phyloP scores from a whole-genome alignment of 2,797 vertebrate species.

The Characodon lateralis region DNA sequence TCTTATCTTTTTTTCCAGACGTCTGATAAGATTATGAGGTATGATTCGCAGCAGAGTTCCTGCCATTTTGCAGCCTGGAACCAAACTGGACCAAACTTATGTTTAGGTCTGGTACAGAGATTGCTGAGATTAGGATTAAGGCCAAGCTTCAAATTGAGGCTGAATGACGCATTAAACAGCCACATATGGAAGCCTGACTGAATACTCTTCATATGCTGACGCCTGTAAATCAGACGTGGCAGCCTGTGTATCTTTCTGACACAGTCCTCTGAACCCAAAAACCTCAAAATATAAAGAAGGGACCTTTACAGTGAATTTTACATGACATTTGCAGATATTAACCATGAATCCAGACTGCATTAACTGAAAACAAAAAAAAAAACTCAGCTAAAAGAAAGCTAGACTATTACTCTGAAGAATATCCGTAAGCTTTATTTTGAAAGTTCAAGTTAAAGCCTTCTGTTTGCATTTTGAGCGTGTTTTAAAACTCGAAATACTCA shows the following conservation, averaged over 20 bases:
- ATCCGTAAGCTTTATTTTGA: neutral
- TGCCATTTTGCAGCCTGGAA: conserved; percentile 9
- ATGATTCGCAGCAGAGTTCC: conserved; percentile 13
- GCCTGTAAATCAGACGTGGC: neutral
- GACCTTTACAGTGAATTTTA: neutral
- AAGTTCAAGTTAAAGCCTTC: neutral
- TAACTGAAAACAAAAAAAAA: neutral
- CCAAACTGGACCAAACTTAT: conserved; percentile 7
- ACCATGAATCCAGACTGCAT: neutral
- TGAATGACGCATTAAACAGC: conserved; percentile 27
- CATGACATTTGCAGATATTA: neutral
- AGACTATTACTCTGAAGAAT: neutral
- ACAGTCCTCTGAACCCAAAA: neutral
- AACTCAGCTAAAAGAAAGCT: neutral
- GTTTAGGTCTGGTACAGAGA: conserved; percentile 18
- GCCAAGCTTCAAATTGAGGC: conserved; percentile 8
- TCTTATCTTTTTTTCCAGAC: neutral
- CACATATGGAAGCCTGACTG: conserved; percentile 25
- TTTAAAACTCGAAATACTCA: neutral
- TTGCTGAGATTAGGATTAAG: conserved; percentile 22
- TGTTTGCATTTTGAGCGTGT: neutral
- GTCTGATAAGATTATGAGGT: conserved; percentile 1
- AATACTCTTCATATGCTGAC: neutral
- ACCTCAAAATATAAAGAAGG: neutral
- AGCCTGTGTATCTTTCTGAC: neutral